Base-by-base conservation (phyloP, 2,888 invertebrate genomes). In the Panopea generosa region DNA sequence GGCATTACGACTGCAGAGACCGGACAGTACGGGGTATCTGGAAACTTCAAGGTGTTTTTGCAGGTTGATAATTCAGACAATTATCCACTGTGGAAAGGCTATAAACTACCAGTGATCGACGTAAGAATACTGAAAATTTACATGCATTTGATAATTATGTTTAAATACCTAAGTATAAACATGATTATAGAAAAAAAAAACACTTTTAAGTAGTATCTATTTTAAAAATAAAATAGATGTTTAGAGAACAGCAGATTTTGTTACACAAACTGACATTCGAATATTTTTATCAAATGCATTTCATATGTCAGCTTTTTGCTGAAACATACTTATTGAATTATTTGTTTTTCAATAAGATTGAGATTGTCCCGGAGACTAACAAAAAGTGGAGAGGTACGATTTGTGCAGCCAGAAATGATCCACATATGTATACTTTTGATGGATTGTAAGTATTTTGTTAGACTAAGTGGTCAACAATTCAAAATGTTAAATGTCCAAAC, bases 341-440 rank as follows among this genome's bases (percentile, higher is more conserved):
- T 47, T 47, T 47, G 47, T 20, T 6, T 18, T 9, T 47, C 3
- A 9, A 16, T 7, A 14, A 52, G 52, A 20, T 52, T 7, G 20
- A 20, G 4, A 52, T 52, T 24, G 6, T 52, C 3, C 52, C 20
- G 4, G 52, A 52, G 24, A 6, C 11, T 9, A 22, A 24, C 20
- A 20, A 6, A 24, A 52, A 52, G 16, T 52, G 52, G 52, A 20
- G 52, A 24, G 52, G 52, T 4, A 52, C 9, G 16, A 7, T 52
- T 3, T 52, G 52, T 52, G 52, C 52, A 11, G 52, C 52, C 14
- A 20, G 52, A 16, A 52, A 52, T 22, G 52, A 52, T 20, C 52
- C 52, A 18, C 52, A 52, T 26, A 24, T 52, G 26, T 22, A 20
- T 22, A 52, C 52, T 18, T 52, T 52, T 52, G 52, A 52, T 52